Evolutionary conservation across 2,797 vertebrate genomes (phyloP).

Genomic region (Chaetophractus vellerosus): DNA sequence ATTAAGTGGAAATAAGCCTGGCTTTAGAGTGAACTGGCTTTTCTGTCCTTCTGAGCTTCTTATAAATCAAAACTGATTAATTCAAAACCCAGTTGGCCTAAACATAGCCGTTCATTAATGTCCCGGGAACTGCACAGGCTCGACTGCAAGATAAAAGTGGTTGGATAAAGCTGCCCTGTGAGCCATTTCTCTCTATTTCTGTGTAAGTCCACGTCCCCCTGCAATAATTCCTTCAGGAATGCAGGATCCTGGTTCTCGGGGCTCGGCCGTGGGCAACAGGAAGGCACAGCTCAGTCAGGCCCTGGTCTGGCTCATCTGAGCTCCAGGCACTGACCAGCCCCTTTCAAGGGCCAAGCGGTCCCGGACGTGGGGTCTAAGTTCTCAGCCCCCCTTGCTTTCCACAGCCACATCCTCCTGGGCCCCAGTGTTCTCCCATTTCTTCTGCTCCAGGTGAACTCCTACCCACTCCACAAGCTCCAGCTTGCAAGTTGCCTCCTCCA

Average conservation of each 20-base stretch:
- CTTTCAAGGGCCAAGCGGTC: accelerated
- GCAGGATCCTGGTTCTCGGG: accelerated
- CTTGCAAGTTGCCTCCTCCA: background rate
- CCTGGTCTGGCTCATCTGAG: background rate
- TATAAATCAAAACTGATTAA: background rate
- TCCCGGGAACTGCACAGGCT: accelerated
- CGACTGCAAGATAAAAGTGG: accelerated
- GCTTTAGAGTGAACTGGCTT: background rate
- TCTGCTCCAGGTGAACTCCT: background rate
- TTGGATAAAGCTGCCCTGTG: background rate
- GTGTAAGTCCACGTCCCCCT: accelerated
- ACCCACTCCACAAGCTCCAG: background rate
- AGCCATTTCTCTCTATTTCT: background rate
- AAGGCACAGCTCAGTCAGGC: accelerated
- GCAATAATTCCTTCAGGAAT: accelerated
- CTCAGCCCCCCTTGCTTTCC: background rate
- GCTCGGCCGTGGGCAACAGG: too few relatives aligned
- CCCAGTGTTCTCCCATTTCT: background rate
- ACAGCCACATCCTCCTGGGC: too few relatives aligned
- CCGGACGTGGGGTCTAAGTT: accelerated
- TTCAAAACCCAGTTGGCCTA: background rate
- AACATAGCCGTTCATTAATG: accelerated
- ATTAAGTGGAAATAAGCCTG: background rate
- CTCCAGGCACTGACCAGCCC: accelerated
- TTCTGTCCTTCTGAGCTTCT: background rate